Conservation (phyloP, 1,140 invertebrate genomes). For the Acromyrmex charruanus region DNA sequence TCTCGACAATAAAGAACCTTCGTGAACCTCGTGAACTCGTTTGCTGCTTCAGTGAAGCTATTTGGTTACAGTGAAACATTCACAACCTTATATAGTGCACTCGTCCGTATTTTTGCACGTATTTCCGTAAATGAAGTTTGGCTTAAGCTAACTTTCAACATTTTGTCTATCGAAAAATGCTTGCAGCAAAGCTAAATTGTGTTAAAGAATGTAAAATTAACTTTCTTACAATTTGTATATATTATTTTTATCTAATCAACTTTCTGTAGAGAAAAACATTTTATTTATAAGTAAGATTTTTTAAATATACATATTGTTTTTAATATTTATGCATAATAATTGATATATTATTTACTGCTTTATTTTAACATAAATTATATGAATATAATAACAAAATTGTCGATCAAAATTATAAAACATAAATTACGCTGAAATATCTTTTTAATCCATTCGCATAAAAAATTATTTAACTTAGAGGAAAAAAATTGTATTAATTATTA, state of each 20-base stretch:
- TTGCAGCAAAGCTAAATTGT: neutral
- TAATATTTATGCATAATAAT: neutral
- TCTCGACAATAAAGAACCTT: slow-evolving; percentile 47
- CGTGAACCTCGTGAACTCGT: slow-evolving; percentile 49
- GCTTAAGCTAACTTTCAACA: neutral
- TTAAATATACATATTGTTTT: neutral
- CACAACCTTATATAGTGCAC: neutral
- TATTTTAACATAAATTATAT: neutral
- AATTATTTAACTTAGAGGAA: neutral
- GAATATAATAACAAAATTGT: slow-evolving; percentile 2
- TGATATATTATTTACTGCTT: neutral
- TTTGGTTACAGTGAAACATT: slow-evolving; percentile 57
- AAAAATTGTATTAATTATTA: neutral
- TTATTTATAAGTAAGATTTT: neutral
- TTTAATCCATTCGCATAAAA: neutral
- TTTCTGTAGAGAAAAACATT: neutral
- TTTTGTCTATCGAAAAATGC: neutral
- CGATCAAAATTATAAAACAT: neutral
- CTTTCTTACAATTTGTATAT: neutral
- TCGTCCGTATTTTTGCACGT: slow-evolving; percentile 19
- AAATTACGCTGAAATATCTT: neutral
- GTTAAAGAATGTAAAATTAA: neutral
- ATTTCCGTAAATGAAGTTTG: slow-evolving; percentile 13
- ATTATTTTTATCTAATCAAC: neutral
- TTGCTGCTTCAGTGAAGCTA: slow-evolving; percentile 39